These are phyloP conservation scores for Acipenser oxyrinchus DNA, from an alignment of 2,797 vertebrate species.

Conservation along the genomic window DNA sequence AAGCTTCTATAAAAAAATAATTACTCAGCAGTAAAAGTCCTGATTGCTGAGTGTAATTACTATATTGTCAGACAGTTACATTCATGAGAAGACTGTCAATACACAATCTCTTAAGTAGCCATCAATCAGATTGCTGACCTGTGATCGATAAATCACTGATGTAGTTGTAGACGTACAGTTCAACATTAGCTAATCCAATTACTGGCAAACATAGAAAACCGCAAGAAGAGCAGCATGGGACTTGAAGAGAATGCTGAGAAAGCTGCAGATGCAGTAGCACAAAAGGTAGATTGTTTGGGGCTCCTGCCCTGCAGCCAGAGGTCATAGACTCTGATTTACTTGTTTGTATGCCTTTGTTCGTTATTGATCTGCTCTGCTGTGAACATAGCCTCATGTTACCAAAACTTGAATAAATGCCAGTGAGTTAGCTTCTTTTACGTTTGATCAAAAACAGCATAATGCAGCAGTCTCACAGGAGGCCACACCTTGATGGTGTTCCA, in stretches of 20 bases:
- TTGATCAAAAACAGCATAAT: too few species aligned
- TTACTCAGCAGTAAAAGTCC: not conserved
- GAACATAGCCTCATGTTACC: too few species aligned
- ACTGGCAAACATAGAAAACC: not conserved
- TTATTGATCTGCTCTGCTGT: too few species aligned
- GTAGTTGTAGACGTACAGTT: not conserved
- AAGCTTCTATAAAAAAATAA: not conserved
- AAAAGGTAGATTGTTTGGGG: too few species aligned
- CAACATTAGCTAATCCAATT: constrained; percentile 1
- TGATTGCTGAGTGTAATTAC: constrained; percentile 1
- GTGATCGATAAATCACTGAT: not conserved
- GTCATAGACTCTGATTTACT: too few species aligned
- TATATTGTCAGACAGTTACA: not conserved
- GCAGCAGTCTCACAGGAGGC: too few species aligned
- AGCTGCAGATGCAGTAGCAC: not conserved
- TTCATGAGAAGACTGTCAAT: constrained; percentile 2
- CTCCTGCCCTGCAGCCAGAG: too few species aligned
- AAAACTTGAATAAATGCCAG: too few species aligned
- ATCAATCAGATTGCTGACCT: not conserved
- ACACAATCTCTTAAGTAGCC: not conserved
- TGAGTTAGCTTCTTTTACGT: too few species aligned
- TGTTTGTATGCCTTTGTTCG: too few species aligned
- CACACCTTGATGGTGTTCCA: too few species aligned
- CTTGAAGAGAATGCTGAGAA: not conserved
- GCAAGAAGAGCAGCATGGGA: not conserved